These are phyloP conservation scores for Phyllopteryx taeniolatus DNA, from an alignment of 2,113 vertebrate genomes.

Conservation along the genomic window DNA sequence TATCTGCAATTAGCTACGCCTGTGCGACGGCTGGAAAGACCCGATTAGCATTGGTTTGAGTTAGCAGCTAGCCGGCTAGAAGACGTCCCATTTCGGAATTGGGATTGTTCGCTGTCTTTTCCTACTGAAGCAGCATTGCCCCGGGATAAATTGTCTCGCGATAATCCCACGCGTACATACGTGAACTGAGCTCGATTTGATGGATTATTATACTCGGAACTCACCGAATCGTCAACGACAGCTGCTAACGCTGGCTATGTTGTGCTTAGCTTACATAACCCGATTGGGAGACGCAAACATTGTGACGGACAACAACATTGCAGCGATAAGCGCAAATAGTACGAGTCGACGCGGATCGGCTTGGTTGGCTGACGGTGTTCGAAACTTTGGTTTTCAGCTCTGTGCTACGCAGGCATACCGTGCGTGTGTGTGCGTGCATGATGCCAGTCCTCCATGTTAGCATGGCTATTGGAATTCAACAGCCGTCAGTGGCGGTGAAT, in stretches of 20 bases:
- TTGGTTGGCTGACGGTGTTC: neutral
- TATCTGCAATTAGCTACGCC: accelerated
- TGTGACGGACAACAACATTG: neutral
- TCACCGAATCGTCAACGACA: neutral
- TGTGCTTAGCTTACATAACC: neutral
- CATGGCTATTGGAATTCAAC: too few relatives aligned
- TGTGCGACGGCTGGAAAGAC: neutral
- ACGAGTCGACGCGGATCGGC: neutral
- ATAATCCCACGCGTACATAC: neutral
- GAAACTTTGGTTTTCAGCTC: neutral
- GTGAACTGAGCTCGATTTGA: neutral
- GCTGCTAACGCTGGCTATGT: neutral
- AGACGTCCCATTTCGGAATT: constrained; percentile 28
- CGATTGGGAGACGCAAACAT: neutral
- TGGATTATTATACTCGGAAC: neutral
- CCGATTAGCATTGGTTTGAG: neutral
- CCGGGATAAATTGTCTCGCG: neutral
- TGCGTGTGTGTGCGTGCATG: neutral
- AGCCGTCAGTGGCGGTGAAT: too few relatives aligned
- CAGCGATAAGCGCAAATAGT: neutral
- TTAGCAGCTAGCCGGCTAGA: constrained; percentile 30
- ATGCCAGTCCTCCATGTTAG: neutral
- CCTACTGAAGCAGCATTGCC: neutral
- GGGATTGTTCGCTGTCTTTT: constrained; percentile 5
- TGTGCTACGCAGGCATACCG: neutral